Percentiles rank a stretch among this genome's conserved stretches.
Conservation (phyloP, 2,888 invertebrate species). For the Andrena marginata region DNA sequence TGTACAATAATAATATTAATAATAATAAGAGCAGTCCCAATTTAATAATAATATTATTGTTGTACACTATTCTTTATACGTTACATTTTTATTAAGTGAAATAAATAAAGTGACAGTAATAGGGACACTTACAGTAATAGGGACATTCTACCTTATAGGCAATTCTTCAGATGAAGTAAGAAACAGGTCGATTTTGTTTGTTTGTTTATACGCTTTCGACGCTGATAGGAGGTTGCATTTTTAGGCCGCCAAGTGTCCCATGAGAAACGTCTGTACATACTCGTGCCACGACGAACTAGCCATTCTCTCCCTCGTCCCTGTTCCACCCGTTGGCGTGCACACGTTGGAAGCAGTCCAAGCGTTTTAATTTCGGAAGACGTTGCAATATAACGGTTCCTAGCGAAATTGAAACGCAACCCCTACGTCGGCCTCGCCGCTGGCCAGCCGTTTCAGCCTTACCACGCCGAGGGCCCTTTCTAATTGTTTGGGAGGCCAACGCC, state of each 20-base stretch:
- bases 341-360: constrained; percentile 72
- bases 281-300: constrained; percentile 36
- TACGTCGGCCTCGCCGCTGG: constrained; percentile 52
- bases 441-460: constrained; percentile 45
- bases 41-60: too few species aligned
- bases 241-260: constrained; percentile 44
- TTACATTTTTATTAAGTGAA: too few species aligned
- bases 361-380: constrained; percentile 78
- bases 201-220: too few species aligned
- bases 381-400: constrained; percentile 81
- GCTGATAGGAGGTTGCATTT: constrained; percentile 3
- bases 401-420: constrained; percentile 79
- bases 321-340: constrained; percentile 17
- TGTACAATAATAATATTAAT: too few species aligned
- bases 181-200: too few species aligned
- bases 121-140: too few species aligned
- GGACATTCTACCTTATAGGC: too few species aligned
- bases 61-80: too few species aligned
- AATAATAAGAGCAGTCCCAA: too few species aligned
- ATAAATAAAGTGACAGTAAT: too few species aligned
- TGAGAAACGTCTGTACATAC: constrained; percentile 59
- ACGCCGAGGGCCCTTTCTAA: constrained; percentile 77
- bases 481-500: constrained; percentile 80
- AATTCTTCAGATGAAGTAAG: too few species aligned
- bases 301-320: not conserved